These are phyloP conservation scores for Nettapus auritus DNA, from an alignment of 2,113 vertebrate species.

Conservation along the genomic window DNA sequence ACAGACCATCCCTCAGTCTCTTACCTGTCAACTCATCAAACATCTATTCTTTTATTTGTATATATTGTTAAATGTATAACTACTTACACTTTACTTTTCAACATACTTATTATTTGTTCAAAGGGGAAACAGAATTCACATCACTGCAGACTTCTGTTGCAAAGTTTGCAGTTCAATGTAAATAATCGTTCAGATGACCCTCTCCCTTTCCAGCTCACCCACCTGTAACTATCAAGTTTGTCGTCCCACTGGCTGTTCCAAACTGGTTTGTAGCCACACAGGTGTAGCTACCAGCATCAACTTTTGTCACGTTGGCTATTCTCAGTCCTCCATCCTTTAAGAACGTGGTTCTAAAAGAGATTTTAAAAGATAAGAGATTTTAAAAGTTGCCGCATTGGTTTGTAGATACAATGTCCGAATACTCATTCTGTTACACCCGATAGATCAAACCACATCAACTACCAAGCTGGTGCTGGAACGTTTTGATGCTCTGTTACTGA, in stretches of 20 bases:
- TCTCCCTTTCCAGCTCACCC: not conserved
- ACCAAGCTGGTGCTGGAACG: not conserved
- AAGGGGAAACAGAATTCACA: not conserved
- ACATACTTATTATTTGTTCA: not conserved
- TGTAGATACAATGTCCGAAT: not conserved
- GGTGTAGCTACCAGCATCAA: constrained; percentile 86
- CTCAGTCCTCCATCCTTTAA: constrained; percentile 87
- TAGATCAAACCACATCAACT: not conserved
- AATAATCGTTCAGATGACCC: no score
- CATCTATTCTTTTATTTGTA: not conserved
- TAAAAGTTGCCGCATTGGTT: not conserved
- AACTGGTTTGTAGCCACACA: constrained; percentile 93
- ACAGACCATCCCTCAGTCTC: not conserved
- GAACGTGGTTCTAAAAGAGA: constrained; percentile 77
- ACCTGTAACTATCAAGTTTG: constrained; percentile 89
- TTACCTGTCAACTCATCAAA: not conserved
- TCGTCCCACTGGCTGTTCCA: constrained; percentile 87
- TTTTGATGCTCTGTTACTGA: not conserved
- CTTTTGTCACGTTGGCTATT: constrained; percentile 87
- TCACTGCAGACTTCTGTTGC: not conserved
- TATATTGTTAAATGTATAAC: not conserved
- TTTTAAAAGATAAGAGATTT: not conserved
- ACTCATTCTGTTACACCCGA: not conserved
- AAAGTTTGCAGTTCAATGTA: not conserved
- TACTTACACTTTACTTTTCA: not conserved